phyloP scores from a whole-genome alignment of 2,113 vertebrate genomes.

The Poeciliopsis occidentalis region DNA sequence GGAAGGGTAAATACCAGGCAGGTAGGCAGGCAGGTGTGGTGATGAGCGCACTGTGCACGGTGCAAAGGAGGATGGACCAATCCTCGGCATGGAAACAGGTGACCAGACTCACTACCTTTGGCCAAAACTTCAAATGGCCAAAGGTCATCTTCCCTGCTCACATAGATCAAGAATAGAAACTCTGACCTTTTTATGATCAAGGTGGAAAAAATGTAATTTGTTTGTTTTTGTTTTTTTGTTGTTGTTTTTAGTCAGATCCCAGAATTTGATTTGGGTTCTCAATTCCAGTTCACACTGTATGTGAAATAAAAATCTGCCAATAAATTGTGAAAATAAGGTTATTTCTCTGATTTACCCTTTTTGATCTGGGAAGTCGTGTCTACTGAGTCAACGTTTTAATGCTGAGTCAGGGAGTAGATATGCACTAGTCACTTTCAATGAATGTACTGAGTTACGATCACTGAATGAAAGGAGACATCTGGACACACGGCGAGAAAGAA shows the following conservation, averaged over 20 bases:
- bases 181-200: not conserved
- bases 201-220: too few relatives aligned
- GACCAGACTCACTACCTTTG: conserved; percentile 74
- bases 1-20: not conserved
- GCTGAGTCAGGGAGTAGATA: not conserved
- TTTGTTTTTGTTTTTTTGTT: too few relatives aligned
- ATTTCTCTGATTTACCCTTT: not conserved
- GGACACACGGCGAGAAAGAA: conserved; percentile 25
- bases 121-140: too few relatives aligned
- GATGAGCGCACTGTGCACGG: conserved; percentile 86
- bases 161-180: too few relatives aligned
- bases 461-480: conserved; percentile 22
- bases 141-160: too few relatives aligned
- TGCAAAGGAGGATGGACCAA: conserved; percentile 88
- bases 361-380: not conserved
- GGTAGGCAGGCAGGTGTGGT: conserved; percentile 70
- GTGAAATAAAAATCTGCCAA: not conserved
- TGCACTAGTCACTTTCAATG: not conserved
- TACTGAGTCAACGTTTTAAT: not conserved
- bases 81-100: conserved; percentile 89
- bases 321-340: not conserved
- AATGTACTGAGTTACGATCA: conserved; percentile 26
- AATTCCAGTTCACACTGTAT: not conserved
- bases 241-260: too few relatives aligned
- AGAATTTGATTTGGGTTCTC: not conserved